Evolutionary conservation across 2,888 invertebrate genomes (phyloP).

Genomic region (Pycnomerus fuliginosus): DNA sequence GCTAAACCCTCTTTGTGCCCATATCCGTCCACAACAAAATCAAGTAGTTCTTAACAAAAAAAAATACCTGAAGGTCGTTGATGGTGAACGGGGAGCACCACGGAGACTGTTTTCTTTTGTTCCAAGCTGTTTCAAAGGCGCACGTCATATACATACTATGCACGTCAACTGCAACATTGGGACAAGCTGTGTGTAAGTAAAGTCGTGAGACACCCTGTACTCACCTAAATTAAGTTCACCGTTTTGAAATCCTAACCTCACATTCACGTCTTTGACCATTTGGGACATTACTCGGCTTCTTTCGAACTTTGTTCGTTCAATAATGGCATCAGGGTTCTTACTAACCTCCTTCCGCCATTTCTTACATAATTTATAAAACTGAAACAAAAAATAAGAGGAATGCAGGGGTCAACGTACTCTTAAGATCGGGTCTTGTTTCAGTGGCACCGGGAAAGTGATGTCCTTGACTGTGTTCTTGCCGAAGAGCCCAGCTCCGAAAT

Average conservation of each 20-base stretch:
- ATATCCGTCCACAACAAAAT: too few species aligned
- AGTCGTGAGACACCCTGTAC: conserved; percentile 43
- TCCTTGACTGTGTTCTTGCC: conserved; percentile 61
- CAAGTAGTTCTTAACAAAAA: too few species aligned
- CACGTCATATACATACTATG: conserved; percentile 71
- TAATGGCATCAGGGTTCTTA: conserved; percentile 38
- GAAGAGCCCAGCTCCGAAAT: conserved; percentile 76
- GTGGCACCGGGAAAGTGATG: conserved; percentile 65
- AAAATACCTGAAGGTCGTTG: conserved; percentile 57
- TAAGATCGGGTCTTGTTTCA: conserved; percentile 53
- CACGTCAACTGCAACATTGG: conserved; percentile 55
- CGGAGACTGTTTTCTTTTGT: conserved; percentile 61
- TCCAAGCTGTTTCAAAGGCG: conserved; percentile 83
- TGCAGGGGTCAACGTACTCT: conserved; percentile 47
- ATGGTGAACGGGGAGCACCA: conserved; percentile 77
- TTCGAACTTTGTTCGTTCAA: conserved; percentile 40
- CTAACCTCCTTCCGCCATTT: conserved; percentile 47
- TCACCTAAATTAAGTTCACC: conserved; percentile 56
- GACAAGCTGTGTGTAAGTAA: conserved; percentile 8
- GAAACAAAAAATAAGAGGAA: conserved; percentile 21
- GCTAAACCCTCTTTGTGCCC: too few species aligned
- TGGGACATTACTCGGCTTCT: conserved; percentile 51
- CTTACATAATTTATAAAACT: conserved; percentile 51
- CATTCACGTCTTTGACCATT: conserved; percentile 60
- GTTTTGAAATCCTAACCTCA: conserved; percentile 61